Percentiles rank a stretch among this genome's conserved stretches.
phyloP scores from a whole-genome alignment of 1,140 invertebrate genomes.

The Orchesella cincta region DNA sequence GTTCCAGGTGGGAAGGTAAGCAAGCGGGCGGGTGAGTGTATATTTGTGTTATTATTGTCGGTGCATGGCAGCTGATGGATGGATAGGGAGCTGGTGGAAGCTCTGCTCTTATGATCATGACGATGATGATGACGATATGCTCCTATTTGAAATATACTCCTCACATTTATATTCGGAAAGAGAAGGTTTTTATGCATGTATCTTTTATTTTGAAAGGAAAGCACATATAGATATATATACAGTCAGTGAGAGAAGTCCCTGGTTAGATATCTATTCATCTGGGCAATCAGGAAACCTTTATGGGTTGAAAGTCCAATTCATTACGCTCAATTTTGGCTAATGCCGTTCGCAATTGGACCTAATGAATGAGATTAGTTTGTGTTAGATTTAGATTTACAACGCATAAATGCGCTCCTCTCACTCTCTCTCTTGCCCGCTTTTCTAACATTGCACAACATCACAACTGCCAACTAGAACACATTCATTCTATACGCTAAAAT shows the following conservation, averaged over 20 bases:
- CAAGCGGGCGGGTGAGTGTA: too few relatives aligned
- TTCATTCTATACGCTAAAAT: not conserved
- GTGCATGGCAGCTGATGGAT: conserved; percentile 19
- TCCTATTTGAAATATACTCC: too few relatives aligned
- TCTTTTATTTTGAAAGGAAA: too few relatives aligned
- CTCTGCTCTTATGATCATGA: not conserved
- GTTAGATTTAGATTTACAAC: conserved; percentile 52
- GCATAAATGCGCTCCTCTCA: conserved; percentile 46
- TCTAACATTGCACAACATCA: too few relatives aligned
- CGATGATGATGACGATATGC: not conserved
- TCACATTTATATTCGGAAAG: too few relatives aligned
- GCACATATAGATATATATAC: not conserved
- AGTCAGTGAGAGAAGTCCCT: conserved; percentile 36
- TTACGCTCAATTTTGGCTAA: conserved; percentile 52
- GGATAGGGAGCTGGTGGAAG: not conserved
- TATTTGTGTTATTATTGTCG: not conserved
- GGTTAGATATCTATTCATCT: conserved; percentile 51
- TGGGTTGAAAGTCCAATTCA: conserved; percentile 52
- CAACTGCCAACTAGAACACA: not conserved
- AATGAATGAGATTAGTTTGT: conserved; percentile 53
- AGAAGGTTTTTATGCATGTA: too few relatives aligned
- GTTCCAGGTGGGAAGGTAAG: not conserved
- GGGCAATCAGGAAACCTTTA: conserved; percentile 51
- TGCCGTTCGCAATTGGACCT: conserved; percentile 52
- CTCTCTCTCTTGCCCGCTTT: not conserved